These are phyloP conservation scores for Cepphus grylle DNA, from an alignment of 2,113 vertebrate species.

Conservation along the genomic window DNA sequence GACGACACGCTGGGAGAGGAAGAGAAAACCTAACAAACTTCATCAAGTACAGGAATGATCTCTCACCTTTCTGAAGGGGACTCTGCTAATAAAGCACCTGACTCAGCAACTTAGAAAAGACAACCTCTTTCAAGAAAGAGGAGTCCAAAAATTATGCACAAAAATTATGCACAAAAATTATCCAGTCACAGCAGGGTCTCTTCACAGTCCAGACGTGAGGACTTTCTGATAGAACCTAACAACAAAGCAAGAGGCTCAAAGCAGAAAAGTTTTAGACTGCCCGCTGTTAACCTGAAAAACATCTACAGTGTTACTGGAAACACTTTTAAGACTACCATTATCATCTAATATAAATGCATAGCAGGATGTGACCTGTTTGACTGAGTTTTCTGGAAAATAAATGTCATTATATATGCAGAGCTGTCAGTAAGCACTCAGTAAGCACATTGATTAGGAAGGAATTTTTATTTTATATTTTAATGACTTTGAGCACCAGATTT, in stretches of 20 bases:
- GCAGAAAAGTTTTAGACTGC: background rate
- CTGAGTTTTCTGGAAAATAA: background rate
- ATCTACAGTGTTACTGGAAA: background rate
- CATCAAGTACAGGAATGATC: background rate
- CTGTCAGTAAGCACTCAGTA: background rate
- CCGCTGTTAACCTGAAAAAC: background rate
- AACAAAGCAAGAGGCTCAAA: background rate
- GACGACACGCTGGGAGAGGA: background rate
- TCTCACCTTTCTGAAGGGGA: background rate
- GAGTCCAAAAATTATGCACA: background rate
- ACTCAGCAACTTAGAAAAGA: background rate
- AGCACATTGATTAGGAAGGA: background rate
- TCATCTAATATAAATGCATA: background rate
- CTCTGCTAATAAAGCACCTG: background rate
- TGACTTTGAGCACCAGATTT: background rate
- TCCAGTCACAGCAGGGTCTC: background rate
- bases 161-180: background rate
- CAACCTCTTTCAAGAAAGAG: background rate
- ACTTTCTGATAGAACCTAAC: background rate
- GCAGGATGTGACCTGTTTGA: background rate
- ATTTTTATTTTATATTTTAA: background rate
- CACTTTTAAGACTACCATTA: background rate
- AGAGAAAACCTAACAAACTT: background rate
- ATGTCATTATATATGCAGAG: background rate
- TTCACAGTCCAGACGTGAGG: background rate